These are phyloP conservation scores for Acanthochromis polyacanthus DNA, from an alignment of 2,113 vertebrate genomes.

Conservation along the genomic window DNA sequence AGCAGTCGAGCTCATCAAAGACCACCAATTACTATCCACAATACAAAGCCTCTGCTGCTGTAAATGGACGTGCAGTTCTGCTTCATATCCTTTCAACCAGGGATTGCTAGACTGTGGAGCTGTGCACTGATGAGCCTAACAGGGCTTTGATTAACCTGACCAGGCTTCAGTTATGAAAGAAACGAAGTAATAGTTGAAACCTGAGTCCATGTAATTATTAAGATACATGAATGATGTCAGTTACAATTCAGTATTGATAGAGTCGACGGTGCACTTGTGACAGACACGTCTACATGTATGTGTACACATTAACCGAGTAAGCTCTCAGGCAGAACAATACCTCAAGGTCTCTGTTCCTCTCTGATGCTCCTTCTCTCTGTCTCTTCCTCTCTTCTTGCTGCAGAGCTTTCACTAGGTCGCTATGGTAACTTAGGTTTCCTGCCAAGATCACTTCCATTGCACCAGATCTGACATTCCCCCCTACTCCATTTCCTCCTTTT, in stretches of 20 bases:
- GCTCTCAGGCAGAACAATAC: conserved; percentile 41
- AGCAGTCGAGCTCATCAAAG: conserved; percentile 63
- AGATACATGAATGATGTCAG: conserved; percentile 21
- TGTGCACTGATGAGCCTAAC: conserved; percentile 49
- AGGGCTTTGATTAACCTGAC: conserved; percentile 54
- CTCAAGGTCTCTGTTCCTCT: conserved; percentile 64
- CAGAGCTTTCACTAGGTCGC: conserved; percentile 75
- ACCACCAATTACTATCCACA: conserved; percentile 61
- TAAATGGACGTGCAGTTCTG: conserved; percentile 56
- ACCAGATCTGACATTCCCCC: conserved; percentile 69
- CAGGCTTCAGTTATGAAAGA: conserved; percentile 30
- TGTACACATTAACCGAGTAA: neutral
- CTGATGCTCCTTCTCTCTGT: conserved; percentile 13
- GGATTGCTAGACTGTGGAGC: conserved; percentile 32
- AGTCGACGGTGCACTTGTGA: neutral
- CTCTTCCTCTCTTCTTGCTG: conserved; percentile 43
- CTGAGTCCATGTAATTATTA: conserved; percentile 15
- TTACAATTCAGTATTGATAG: conserved; percentile 6
- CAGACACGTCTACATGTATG: neutral
- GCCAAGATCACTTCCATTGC: conserved; percentile 76
- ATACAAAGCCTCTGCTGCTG: conserved; percentile 49
- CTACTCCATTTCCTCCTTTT: conserved; percentile 60
- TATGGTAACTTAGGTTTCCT: conserved; percentile 80
- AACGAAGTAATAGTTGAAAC: conserved; percentile 11
- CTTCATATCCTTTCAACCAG: conserved; percentile 56